Percentiles rank a stretch among this genome's conserved stretches.
Conservation (phyloP, 2,888 invertebrate genomes). For the Aleiodes alternator region DNA sequence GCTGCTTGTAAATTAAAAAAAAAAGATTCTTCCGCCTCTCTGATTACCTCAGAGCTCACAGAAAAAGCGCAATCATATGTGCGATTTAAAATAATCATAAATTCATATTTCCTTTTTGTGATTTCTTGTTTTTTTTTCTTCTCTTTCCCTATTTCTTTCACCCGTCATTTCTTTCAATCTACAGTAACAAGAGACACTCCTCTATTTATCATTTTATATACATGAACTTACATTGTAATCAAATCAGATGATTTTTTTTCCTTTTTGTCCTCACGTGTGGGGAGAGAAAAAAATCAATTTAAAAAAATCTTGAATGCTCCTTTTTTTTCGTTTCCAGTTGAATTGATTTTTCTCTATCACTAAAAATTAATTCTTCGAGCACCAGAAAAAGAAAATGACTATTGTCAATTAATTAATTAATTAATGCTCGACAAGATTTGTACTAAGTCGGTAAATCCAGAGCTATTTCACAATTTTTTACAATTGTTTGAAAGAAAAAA, state of each 20-base stretch:
- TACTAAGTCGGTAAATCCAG: too few relatives aligned
- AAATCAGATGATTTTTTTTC: background rate
- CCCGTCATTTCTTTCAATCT: slow-evolving; percentile 13
- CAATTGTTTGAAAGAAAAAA: background rate
- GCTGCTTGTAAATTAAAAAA: slow-evolving; percentile 48
- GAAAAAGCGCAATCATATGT: too few relatives aligned
- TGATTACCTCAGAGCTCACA: too few relatives aligned
- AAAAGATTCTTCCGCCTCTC: background rate
- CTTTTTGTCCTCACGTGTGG: background rate
- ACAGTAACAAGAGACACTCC: slow-evolving; percentile 35
- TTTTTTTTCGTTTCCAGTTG: too few relatives aligned
- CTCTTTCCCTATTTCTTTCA: background rate
- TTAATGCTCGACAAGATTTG: too few relatives aligned
- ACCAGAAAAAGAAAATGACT: background rate
- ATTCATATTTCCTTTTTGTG: background rate
- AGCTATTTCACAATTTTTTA: background rate
- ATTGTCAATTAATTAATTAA: background rate
- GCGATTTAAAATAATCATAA: too few relatives aligned
- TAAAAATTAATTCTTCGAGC: background rate
- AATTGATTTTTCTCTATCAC: too few relatives aligned
- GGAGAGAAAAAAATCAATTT: slow-evolving; percentile 3
- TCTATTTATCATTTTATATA: slow-evolving; percentile 23
- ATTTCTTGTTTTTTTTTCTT: background rate
- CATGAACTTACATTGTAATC: slow-evolving; percentile 29
- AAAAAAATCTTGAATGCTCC: background rate